Percentiles rank a stretch among this genome's conserved stretches.
phyloP scores from a whole-genome alignment of 2,888 invertebrate species.

The Brenthis daphne region DNA sequence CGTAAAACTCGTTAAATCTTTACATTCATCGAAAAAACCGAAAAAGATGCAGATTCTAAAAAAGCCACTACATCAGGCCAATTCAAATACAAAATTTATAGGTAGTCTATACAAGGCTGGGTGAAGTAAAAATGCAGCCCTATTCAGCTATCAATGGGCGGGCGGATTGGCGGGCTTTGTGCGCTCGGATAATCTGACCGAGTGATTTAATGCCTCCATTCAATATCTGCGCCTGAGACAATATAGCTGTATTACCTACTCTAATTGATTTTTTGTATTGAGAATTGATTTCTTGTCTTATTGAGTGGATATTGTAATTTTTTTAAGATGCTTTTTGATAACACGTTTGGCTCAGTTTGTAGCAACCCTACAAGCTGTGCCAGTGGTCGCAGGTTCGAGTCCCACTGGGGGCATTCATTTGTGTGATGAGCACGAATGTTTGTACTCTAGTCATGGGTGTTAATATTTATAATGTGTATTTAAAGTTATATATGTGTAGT shows the following conservation, averaged over 20 bases:
- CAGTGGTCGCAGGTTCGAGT: too few species aligned
- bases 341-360: too few species aligned
- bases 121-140: slow-evolving; percentile 37
- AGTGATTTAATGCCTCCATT: slow-evolving; percentile 31
- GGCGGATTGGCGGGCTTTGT: slow-evolving; percentile 36
- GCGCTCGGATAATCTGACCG: slow-evolving; percentile 36
- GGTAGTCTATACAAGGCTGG: slow-evolving; percentile 31
- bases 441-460: too few species aligned
- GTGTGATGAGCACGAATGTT: too few species aligned
- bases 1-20: not conserved
- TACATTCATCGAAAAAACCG: slow-evolving; percentile 6
- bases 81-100: slow-evolving; percentile 38
- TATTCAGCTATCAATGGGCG: slow-evolving; percentile 34
- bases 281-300: not conserved
- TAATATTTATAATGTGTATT: too few species aligned
- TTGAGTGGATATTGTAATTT: too few species aligned
- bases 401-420: too few species aligned
- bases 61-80: slow-evolving; percentile 37
- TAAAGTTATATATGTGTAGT: too few species aligned
- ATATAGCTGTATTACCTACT: not conserved
- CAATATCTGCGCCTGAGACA: slow-evolving; percentile 17
- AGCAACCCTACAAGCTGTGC: too few species aligned
- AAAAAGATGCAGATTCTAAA: slow-evolving; percentile 33
- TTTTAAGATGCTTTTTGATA: too few species aligned
- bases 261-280: slow-evolving; percentile 5